Percentiles rank a stretch among this genome's conserved stretches.
phyloP scores from a whole-genome alignment of 2,113 vertebrate genomes.

The Microtus richardsoni region DNA sequence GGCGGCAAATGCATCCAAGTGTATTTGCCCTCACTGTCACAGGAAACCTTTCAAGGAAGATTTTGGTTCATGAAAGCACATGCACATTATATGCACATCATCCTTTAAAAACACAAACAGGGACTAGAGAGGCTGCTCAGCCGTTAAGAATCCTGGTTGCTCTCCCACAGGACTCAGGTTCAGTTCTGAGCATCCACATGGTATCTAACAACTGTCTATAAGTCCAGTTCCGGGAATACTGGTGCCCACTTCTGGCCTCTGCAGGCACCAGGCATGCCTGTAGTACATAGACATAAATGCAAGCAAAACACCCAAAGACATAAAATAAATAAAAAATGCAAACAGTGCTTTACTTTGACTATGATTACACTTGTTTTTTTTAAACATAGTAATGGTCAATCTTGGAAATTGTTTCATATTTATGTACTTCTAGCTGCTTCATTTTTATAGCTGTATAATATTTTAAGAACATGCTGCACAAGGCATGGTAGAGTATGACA shows the following conservation, averaged over 20 bases:
- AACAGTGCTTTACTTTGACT: not conserved
- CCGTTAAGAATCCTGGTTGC: not conserved
- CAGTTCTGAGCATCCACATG: not conserved
- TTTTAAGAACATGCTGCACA: not conserved
- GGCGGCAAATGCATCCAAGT: not conserved
- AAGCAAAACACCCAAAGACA: not conserved
- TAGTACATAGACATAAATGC: too few species aligned
- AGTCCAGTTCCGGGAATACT: not conserved
- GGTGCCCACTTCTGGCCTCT: not conserved
- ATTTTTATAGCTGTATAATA: not conserved
- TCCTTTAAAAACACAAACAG: not conserved
- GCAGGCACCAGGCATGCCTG: too few species aligned
- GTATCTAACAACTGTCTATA: not conserved
- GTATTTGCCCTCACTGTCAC: not conserved
- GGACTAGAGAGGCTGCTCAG: too few species aligned
- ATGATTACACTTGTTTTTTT: not conserved
- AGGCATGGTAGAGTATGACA: not conserved
- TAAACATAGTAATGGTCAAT: not conserved
- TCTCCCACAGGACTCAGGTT: not conserved
- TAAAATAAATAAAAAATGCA: not conserved
- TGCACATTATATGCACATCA: not conserved
- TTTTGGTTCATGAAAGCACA: not conserved
- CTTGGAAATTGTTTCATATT: not conserved
- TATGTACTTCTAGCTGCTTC: not conserved
- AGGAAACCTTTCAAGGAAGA: not conserved